phyloP scores from a whole-genome alignment of 2,797 vertebrate species.

The Danionella dracula region DNA sequence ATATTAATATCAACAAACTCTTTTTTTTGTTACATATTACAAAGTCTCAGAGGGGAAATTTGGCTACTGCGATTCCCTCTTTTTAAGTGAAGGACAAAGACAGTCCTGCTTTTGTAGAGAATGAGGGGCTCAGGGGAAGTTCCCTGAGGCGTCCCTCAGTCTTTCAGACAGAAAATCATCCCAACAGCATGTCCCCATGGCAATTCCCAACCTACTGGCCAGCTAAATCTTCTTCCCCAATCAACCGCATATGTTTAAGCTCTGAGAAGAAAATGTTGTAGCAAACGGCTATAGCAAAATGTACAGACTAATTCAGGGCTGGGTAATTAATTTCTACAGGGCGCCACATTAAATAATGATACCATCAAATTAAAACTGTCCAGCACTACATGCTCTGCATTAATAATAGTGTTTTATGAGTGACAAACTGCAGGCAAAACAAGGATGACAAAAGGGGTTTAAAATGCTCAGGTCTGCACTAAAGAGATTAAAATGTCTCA shows the following conservation, averaged over 20 bases:
- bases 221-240: constrained; percentile 67
- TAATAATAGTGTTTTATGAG: too few species aligned
- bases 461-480: too few species aligned
- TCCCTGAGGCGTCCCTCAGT: constrained; percentile 70
- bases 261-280: constrained; percentile 43
- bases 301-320: too few species aligned
- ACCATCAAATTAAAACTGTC: too few species aligned
- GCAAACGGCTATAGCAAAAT: too few species aligned
- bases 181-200: constrained; percentile 63
- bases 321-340: too few species aligned
- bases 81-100: constrained; percentile 65
- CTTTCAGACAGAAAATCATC: constrained; percentile 69
- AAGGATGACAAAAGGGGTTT: too few species aligned
- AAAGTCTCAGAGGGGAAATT: constrained; percentile 49
- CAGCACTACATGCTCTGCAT: too few species aligned
- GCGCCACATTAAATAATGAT: too few species aligned
- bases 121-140: constrained; percentile 55
- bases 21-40: constrained; percentile 58
- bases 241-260: constrained; percentile 53
- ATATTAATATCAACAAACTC: constrained; percentile 71
- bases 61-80: constrained; percentile 60
- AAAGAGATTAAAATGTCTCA: too few species aligned
- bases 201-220: constrained; percentile 71
- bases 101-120: constrained; percentile 60
- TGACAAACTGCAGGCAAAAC: too few species aligned